These are phyloP conservation scores for Pseudomyrmex gracilis DNA, from an alignment of 1,140 invertebrate species.

Conservation along the genomic window DNA sequence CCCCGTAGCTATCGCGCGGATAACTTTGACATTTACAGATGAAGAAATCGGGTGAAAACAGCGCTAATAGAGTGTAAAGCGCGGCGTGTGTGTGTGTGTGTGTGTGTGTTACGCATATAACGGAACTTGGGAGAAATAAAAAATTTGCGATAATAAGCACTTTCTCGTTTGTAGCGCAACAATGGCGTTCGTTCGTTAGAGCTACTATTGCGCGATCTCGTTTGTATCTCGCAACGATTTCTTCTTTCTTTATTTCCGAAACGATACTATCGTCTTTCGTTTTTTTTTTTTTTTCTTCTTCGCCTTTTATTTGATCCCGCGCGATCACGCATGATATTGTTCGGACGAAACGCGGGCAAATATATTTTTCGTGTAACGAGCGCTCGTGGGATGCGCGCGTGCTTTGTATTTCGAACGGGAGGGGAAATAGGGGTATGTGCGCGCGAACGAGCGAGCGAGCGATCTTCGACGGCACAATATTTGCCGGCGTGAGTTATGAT, in stretches of 20 bases:
- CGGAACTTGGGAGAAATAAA: not conserved
- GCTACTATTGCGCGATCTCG: constrained; percentile 14
- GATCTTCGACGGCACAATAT: constrained; percentile 23
- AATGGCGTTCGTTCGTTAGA: constrained; percentile 31
- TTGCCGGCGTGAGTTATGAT: constrained; percentile 42
- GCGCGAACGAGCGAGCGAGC: too few species aligned
- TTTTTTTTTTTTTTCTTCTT: constrained; percentile 19
- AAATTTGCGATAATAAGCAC: not conserved
- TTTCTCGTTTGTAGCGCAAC: not conserved
- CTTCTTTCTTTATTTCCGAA: not conserved
- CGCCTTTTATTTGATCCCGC: constrained; percentile 1
- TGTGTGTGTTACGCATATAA: not conserved
- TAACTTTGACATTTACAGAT: constrained; percentile 12
- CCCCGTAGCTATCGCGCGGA: constrained; percentile 9
- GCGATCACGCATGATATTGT: constrained; percentile 40
- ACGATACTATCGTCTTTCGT: constrained; percentile 44
- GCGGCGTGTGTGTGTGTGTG: too few species aligned
- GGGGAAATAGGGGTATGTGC: not conserved
- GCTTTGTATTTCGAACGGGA: constrained; percentile 8
- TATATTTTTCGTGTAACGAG: constrained; percentile 33
- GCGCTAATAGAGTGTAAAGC: not conserved
- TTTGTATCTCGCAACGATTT: constrained; percentile 18
- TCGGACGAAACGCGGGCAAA: constrained; percentile 39
- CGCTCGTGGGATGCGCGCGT: constrained; percentile 17
- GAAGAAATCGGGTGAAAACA: not conserved